Evolutionary conservation across 2,797 vertebrate genomes (phyloP).

Genomic region (Cossypha dichroa): DNA sequence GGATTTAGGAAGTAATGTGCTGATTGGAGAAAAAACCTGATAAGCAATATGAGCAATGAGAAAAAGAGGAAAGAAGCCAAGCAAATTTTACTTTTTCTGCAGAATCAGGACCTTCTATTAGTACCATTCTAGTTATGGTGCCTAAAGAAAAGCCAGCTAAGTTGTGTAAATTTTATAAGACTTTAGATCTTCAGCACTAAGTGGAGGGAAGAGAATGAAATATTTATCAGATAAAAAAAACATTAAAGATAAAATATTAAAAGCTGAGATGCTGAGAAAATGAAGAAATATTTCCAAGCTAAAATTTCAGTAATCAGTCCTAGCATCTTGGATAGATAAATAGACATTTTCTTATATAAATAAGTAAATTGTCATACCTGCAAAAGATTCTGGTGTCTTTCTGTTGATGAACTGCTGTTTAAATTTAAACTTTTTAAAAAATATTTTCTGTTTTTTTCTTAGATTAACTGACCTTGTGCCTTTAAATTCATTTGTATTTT

Average conservation of each 20-base stretch:
- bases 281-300: background rate
- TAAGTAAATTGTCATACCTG: background rate
- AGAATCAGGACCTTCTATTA: background rate
- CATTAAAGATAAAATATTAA: background rate
- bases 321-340: constrained; percentile 24
- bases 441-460: constrained; percentile 31
- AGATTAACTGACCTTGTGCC: constrained; percentile 85
- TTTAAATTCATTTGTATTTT: constrained; percentile 83
- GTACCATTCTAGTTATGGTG: background rate
- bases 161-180: background rate
- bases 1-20: background rate
- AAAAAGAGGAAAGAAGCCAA: background rate
- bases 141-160: background rate
- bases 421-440: background rate
- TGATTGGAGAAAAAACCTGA: background rate
- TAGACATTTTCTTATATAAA: background rate
- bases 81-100: background rate
- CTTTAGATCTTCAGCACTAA: background rate
- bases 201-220: background rate
- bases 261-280: background rate
- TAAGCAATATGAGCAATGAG: background rate
- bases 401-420: background rate
- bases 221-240: background rate
- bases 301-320: background rate
- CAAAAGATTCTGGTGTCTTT: background rate